Conservation (phyloP, 2,888 invertebrate species). For the Rhabditophanes sp. region DNA sequence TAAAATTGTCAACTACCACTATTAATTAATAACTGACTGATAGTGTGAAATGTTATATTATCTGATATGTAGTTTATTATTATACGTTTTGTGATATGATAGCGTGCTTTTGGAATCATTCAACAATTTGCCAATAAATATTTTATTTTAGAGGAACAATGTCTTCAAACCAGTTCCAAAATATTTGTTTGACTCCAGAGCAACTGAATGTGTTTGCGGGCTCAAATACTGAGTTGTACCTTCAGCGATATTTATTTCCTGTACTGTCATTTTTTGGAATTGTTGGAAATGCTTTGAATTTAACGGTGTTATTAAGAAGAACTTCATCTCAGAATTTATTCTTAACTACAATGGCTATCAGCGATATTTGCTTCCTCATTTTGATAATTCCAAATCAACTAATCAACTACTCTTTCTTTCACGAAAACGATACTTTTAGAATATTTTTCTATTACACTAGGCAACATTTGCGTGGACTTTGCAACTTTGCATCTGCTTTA, state of each 20-base stretch:
- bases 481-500: slow-evolving; percentile 24
- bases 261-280: slow-evolving; percentile 36
- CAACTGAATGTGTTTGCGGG: too few relatives aligned
- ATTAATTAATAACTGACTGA: too few relatives aligned
- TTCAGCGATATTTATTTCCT: slow-evolving; percentile 36
- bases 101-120: too few relatives aligned
- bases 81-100: too few relatives aligned
- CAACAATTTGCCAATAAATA: too few relatives aligned
- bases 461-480: slow-evolving; percentile 7
- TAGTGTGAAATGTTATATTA: too few relatives aligned
- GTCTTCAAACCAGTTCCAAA: too few relatives aligned
- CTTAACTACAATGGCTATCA: slow-evolving; percentile 32
- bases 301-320: slow-evolving; percentile 37
- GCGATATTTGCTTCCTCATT: slow-evolving; percentile 36
- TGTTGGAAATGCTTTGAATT: slow-evolving; percentile 34
- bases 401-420: slow-evolving; percentile 35
- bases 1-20: too few relatives aligned
- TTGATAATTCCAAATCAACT: slow-evolving; percentile 36
- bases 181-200: too few relatives aligned
- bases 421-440: slow-evolving; percentile 32
- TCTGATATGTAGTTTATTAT: too few relatives aligned
- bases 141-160: too few relatives aligned
- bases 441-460: slow-evolving; percentile 24
- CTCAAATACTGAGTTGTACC: slow-evolving; percentile 21
- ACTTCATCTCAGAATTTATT: slow-evolving; percentile 26